Percentiles rank a stretch among this genome's conserved stretches.
Evolutionary conservation across 2,113 vertebrate species (phyloP).

Genomic region (Riparia riparia): DNA sequence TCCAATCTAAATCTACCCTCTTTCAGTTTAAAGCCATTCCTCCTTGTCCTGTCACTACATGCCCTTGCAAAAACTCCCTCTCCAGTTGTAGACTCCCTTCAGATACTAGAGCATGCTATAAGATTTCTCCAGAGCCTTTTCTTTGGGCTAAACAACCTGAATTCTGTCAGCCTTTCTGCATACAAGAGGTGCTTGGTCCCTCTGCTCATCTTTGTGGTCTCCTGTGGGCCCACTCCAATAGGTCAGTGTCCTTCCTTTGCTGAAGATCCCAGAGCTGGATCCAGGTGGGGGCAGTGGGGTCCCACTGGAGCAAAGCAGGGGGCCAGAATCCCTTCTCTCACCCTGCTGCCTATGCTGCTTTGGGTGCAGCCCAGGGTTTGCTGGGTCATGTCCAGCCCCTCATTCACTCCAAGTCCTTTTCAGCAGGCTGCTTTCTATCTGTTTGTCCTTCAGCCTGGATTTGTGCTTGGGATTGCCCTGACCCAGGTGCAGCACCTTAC

Average conservation of each 20-base stretch:
- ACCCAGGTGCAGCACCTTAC: background rate
- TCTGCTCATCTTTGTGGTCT: background rate
- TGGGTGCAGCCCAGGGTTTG: background rate
- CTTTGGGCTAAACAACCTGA: background rate
- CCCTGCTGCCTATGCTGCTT: background rate
- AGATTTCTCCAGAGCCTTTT: background rate
- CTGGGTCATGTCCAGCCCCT: no score
- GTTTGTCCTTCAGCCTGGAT: background rate
- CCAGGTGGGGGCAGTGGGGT: background rate
- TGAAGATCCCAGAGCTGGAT: background rate
- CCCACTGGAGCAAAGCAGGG: background rate
- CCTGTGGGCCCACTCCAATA: background rate
- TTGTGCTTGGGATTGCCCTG: background rate
- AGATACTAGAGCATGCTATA: background rate
- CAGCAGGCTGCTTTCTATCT: fast-evolving
- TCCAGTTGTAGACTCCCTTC: background rate
- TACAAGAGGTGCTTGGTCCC: background rate
- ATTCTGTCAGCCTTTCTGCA: background rate
- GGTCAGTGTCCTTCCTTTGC: background rate
- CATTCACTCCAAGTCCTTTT: background rate
- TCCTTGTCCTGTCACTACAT: background rate
- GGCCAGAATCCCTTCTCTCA: background rate
- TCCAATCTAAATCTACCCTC: background rate
- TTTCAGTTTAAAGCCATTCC: background rate
- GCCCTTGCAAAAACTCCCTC: background rate